Conservation (phyloP, 1,140 invertebrate genomes). For the Drosophila santomea region DNA sequence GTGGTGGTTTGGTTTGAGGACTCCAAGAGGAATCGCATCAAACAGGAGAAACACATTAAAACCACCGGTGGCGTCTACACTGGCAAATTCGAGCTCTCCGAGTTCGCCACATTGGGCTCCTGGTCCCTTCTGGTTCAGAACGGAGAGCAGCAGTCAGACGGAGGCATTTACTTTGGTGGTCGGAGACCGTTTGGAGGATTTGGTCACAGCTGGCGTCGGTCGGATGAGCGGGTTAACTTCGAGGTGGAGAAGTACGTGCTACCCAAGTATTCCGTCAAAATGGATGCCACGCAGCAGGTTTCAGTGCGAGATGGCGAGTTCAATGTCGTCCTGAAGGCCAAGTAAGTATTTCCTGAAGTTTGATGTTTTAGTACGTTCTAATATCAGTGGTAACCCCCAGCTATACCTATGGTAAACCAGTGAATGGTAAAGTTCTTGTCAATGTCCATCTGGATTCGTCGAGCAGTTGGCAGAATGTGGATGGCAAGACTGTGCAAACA, state of each 20-base stretch:
- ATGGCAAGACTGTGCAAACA: slow-evolving; percentile 46
- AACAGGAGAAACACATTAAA: slow-evolving; percentile 90
- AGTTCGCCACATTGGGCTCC: slow-evolving; percentile 93
- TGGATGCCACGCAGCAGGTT: slow-evolving; percentile 92
- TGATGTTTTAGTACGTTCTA: neutral
- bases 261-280: slow-evolving; percentile 95
- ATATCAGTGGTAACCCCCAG: slow-evolving; percentile 85
- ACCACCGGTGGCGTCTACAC: slow-evolving; percentile 91
- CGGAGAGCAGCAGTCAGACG: neutral
- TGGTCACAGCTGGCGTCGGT: slow-evolving; percentile 9
- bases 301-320: slow-evolving; percentile 93
- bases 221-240: slow-evolving; percentile 64
- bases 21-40: slow-evolving; percentile 85
- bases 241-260: slow-evolving; percentile 93
- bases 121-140: slow-evolving; percentile 89
- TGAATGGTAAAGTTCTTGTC: slow-evolving; percentile 90
- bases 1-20: slow-evolving; percentile 75
- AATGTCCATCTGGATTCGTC: slow-evolving; percentile 85
- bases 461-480: slow-evolving; percentile 35
- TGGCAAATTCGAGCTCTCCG: slow-evolving; percentile 90
- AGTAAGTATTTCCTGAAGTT: slow-evolving; percentile 77
- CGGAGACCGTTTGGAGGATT: slow-evolving; percentile 14
- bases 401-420: slow-evolving; percentile 90
- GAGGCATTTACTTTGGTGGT: neutral
- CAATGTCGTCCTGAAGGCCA: slow-evolving; percentile 91